Evolutionary conservation across 2,888 invertebrate genomes (phyloP).

Genomic region (Nomada ferruginata): DNA sequence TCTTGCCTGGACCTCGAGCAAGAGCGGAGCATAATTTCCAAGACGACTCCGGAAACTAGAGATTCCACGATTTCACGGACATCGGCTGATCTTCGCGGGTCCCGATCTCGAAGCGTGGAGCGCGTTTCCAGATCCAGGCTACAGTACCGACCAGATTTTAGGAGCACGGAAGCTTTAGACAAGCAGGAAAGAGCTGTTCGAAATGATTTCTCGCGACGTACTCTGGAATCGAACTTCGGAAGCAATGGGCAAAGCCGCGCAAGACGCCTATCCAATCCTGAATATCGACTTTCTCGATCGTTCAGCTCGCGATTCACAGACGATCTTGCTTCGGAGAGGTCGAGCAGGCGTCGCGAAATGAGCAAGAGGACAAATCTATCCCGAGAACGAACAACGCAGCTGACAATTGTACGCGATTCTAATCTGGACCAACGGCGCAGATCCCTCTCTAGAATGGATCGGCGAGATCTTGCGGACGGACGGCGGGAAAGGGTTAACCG

Average conservation of each 20-base stretch:
- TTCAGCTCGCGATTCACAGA: neutral
- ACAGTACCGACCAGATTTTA: slow-evolving; percentile 4
- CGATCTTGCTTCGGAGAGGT: neutral
- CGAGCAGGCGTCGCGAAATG: slow-evolving; percentile 14
- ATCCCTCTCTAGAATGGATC: slow-evolving; percentile 12
- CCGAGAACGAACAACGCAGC: slow-evolving; percentile 20
- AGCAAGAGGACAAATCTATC: slow-evolving; percentile 9
- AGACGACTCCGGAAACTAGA: neutral
- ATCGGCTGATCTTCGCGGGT: neutral
- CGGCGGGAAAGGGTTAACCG: slow-evolving; percentile 26
- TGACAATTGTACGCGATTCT: slow-evolving; percentile 24
- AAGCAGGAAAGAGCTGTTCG: neutral
- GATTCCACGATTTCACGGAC: neutral
- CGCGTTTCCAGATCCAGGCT: slow-evolving; percentile 25
- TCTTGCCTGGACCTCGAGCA: slow-evolving; percentile 19
- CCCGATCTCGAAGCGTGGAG: slow-evolving; percentile 52
- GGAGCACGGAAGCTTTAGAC: neutral
- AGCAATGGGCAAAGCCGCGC: slow-evolving; percentile 15
- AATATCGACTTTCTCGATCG: slow-evolving; percentile 37
- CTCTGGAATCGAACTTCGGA: slow-evolving; percentile 21
- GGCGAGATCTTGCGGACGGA: neutral
- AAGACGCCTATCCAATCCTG: slow-evolving; percentile 26
- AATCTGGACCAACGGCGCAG: slow-evolving; percentile 21
- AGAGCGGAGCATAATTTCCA: slow-evolving; percentile 5
- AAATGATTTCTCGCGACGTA: slow-evolving; percentile 8